Evolutionary conservation across 1,140 invertebrate species (phyloP), one percentile per base, ranked within the genome.

Genomic region (Galleria mellonella): DNA sequence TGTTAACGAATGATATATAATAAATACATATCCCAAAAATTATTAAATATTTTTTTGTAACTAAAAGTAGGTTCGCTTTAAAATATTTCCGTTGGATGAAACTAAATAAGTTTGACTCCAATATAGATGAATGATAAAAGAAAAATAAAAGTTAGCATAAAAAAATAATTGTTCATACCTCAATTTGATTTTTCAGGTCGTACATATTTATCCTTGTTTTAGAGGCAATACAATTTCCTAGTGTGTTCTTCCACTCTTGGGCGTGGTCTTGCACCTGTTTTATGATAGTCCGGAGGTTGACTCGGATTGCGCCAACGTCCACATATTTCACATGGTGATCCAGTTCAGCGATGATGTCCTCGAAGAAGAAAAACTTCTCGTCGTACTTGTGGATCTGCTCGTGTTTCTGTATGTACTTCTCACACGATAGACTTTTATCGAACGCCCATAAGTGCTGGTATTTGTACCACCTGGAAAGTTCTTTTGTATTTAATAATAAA

Each of bases 311-410:
- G 4, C 78, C 86, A 13, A 94, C 81, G 60, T 93, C 89, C 4
- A 89, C 78, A 60, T 88, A 89, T 43, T 87, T 75, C 8, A 84
- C 68, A 58, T 90, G 88, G 1, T 88, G 86, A 6, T 90, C 61
- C 27, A 96, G 72, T 51, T 94, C 92, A 1, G 90, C 84, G n/a
- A 94, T 90, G 6, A 95, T 91, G 43, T 91, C 89, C 58, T 90
- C 90, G 72, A 95, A 97, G 81, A 93, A 94, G 62, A 91, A 90
- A 59, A 97, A 92, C 77, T 94, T 94, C 47, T 96, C 92, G 64
- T 96, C 93, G 83, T 93, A 96, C 48, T 91, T 89, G 12, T 90
- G 85, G 3, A 96, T 89, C 9, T 91, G 90, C 2, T 92, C 91
- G 65, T 91, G 88, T 40, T 91, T 91, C 17, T 87, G 78, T 2